These are phyloP conservation scores for Tipula vernalis DNA, from an alignment of 2,888 invertebrate genomes.

Conservation along the genomic window DNA sequence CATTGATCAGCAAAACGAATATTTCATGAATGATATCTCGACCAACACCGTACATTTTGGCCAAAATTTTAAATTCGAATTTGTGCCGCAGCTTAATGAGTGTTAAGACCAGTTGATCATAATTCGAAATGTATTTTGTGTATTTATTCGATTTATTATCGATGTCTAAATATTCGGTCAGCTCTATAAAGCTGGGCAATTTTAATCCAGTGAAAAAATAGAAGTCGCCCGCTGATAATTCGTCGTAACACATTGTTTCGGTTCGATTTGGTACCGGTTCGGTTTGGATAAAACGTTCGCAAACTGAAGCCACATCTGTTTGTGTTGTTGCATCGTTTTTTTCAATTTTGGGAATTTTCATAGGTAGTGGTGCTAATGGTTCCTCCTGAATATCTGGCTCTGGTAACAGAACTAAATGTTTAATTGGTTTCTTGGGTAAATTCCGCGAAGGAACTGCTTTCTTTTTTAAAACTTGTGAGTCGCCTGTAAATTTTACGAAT, in stretches of 20 bases:
- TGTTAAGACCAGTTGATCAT: neutral
- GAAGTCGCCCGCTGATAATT: neutral
- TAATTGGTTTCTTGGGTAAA: neutral
- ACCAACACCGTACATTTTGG: neutral
- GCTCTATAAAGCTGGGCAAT: neutral
- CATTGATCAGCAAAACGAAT: neutral
- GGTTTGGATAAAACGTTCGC: neutral
- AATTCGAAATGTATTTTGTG: neutral
- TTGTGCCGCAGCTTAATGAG: neutral
- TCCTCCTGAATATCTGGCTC: neutral
- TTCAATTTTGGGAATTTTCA: neutral
- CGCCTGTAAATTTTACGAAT: neutral
- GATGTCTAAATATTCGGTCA: neutral
- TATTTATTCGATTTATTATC: neutral
- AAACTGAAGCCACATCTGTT: neutral
- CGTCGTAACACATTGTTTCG: neutral
- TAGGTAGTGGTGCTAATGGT: neutral
- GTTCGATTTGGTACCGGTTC: neutral
- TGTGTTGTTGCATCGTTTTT: neutral
- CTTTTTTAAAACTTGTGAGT: neutral
- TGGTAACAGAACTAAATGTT: neutral
- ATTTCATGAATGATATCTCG: neutral
- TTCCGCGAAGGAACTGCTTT: neutral
- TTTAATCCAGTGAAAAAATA: neutral
- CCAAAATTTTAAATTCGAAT: neutral